These are phyloP conservation scores for Raja brachyura DNA, from an alignment of 2,113 vertebrate genomes.

Conservation along the genomic window DNA sequence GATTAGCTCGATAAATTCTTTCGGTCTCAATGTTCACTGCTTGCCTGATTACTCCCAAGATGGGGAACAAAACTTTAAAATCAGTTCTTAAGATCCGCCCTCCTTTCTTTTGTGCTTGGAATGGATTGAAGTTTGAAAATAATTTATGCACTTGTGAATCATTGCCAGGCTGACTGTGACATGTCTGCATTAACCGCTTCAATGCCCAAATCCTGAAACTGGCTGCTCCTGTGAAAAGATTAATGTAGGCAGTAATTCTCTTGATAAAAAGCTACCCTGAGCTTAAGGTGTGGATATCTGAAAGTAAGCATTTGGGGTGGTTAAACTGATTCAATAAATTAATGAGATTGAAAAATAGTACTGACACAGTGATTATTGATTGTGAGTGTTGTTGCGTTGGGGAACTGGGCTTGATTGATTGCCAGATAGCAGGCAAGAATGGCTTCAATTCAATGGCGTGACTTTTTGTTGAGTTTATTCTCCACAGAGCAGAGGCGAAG, in stretches of 20 bases:
- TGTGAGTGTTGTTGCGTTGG: too few relatives aligned
- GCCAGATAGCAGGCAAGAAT: too few relatives aligned
- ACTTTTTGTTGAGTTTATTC: too few relatives aligned
- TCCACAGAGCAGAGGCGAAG: too few relatives aligned
- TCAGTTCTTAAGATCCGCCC: neutral
- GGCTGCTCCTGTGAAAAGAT: neutral
- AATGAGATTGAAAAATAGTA: too few relatives aligned
- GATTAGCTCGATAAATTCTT: neutral
- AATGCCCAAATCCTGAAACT: neutral
- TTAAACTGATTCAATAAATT: neutral
- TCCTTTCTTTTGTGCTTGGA: neutral
- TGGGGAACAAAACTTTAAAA: neutral
- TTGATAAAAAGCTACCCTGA: neutral
- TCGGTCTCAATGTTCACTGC: neutral
- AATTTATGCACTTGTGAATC: conserved; percentile 16
- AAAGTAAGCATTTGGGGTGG: neutral
- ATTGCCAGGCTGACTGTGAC: neutral
- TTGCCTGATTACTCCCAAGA: neutral
- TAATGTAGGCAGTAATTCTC: neutral
- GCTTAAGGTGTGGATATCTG: neutral
- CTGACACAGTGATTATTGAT: too few relatives aligned
- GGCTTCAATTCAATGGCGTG: too few relatives aligned
- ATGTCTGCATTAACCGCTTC: conserved; percentile 11
- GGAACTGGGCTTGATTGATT: too few relatives aligned
- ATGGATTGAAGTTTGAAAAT: neutral